Base-by-base conservation (phyloP, 2,888 invertebrate genomes). In the Philereme transversata region DNA sequence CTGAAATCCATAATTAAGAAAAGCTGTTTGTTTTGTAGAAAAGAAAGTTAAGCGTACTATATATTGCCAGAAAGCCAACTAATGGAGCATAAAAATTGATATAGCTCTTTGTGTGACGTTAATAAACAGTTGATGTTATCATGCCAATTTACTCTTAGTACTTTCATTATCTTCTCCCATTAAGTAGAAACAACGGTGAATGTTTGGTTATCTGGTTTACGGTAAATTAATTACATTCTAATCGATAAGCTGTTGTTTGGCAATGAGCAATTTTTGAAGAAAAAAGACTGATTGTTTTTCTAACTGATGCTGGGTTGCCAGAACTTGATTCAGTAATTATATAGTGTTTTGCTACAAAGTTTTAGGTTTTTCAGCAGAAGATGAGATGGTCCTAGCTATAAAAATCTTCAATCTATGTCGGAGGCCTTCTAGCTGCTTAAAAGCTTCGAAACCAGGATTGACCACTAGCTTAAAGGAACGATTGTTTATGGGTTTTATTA, bases 151-250 rank as follows among this genome's bases (percentile, higher is more conserved):
- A 22, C 22, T 22, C 22, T 22, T 22, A 63, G 63, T 60, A 55
- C 51, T 64, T 65, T 33, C 60, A 60, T 65, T 69, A 65, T 62
- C 53, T 64, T 62, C 62, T 56, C 43, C 65, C 54, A 61, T 64
- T 64, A 46, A 51, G 53, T 45, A 36, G 52, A 54, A 53, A 55
- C 46, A 66, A 64, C 63, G 54, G 66, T 62, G 55, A 64, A 59
- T 63, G 63, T 60, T 66, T 64, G 44, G 47, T 35, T 71, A 62
- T 66, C 63, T 53, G 57, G 58, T 55, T 65, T 64, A 61, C 68
- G 67, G 67, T 64, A 67, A 65, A 68, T 65, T 70, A 64, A 68
- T 68, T 66, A 22, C 22, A 22, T 40, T 58, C 64, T 63, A 63
- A 68, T 68, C 65, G 61, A 68, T 65, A 51, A 59, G 62, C 54